Evolutionary conservation across 2,113 vertebrate species (phyloP), one percentile per base, ranked within the genome.

Genomic region (Mellivora capensis): DNA sequence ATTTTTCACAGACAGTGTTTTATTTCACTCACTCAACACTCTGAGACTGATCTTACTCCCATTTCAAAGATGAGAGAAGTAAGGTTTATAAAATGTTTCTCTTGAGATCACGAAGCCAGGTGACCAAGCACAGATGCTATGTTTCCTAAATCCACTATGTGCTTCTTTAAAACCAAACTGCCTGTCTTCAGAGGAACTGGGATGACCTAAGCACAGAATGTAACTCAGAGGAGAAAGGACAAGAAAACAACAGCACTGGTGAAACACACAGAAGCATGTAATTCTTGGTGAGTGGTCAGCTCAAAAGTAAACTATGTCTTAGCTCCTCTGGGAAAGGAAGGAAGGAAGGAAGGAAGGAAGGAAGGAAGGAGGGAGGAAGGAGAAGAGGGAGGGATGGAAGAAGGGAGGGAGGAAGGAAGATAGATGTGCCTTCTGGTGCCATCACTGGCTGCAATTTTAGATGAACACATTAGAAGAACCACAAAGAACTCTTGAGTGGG

Each of bases 91-190:
- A 39, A 52, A 34, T 12, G 31, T 49, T n/a, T 77, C 29, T 77
- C 52, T n/a, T 8, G 23, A 83, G 67, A 92, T 39, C 13, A 74
- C 57, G 27, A 23, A 77, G 23, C 27, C 34, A 42, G 31, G 25
- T n/a, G 21, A 25, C 3, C 0, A 29, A 18, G 27, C 44, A 6
- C 57, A 6, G 6, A 37, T 2, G 2, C 17, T 61, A 9, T 6
- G 6, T 85, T 87, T 90, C 54, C 49, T 81, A 76, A 88, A 79
- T 31, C 39, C 20, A 57, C 47, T 11, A 0, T 18, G 20, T 57
- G 29, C 23, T 77, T 76, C 31, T 90, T 39, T 52, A 37, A 76
- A 44, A 64, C 21, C 44, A 67, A 39, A 67, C 6, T 10, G 3
- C 39, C n/a, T 69, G 4, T 31, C 71, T 69, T 47, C 62, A 83